Base-by-base conservation (phyloP, 2,797 vertebrate genomes). In the Chaunax sp. region DNA sequence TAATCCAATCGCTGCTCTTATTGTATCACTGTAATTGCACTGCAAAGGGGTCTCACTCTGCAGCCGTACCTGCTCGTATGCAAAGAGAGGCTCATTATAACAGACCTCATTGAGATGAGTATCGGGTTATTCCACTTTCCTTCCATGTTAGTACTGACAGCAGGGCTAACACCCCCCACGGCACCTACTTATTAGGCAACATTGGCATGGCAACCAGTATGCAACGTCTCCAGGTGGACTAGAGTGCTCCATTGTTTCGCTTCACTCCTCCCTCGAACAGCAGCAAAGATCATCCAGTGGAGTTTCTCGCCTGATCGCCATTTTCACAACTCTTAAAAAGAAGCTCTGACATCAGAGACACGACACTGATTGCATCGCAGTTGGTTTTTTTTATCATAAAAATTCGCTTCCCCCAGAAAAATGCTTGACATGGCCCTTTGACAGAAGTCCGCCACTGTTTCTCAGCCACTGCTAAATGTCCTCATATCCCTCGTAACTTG, bases 121-220 rank as follows among this genome's bases (percentile, higher is more conserved):
- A 78, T 87, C 83, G 19, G 38, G 72, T 82, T 56, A 47, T 62
- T 45, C 43, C 40, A 2, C 26, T 52, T 78, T 70, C 72, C 35
- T 57, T 83, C 71, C 58, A 47, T 82, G 68, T 59, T 28, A 40
- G 44, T 7, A 1, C 46, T 71, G 82, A 83, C 67, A 45, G 80
- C 55, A n/a, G 58, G 60, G 71, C 72, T 50, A 64, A 72, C 11
- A 69, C 67, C 33, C 26, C 16, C 26, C 26, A 30, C 65, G 38
- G 49, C 25, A 22, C 51, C 69, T 79, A 80, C 81, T 87, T 68
- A 80, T 82, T 62, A 82, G 69, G 78, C 62, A 85, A 81, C 77
- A 78, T 54, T 73, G 79, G 83, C 83, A 88, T 88, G 69, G 89
- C 83, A 92, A 92, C 85, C 38, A 11, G 60, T 64, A 51, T 38